These are phyloP conservation scores for Dinomys branickii DNA, from an alignment of 2,113 vertebrate species.

Conservation along the genomic window DNA sequence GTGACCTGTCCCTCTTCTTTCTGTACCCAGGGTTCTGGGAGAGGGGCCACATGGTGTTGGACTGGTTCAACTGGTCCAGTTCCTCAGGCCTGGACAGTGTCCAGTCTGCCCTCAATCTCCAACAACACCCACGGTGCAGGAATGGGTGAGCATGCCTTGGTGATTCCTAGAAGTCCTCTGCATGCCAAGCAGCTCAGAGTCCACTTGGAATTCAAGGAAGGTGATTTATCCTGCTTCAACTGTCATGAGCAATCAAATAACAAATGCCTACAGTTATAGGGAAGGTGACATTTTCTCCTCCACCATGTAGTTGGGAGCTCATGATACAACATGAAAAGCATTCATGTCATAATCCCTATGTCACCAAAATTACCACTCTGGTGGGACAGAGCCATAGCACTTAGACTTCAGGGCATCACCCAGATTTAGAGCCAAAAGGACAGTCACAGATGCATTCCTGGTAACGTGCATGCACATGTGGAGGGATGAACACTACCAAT, in stretches of 20 bases:
- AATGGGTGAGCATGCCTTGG: rapidly evolving
- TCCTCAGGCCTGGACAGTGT: not conserved
- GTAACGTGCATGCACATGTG: rapidly evolving
- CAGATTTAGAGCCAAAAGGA: not conserved
- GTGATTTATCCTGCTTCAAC: not conserved
- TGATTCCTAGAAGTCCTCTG: not conserved
- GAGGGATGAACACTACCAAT: not conserved
- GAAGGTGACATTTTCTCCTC: not conserved
- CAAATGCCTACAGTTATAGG: not conserved
- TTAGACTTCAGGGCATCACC: rapidly evolving
- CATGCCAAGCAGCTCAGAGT: not conserved
- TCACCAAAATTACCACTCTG: not conserved
- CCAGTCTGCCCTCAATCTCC: not conserved
- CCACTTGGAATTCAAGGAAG: not conserved
- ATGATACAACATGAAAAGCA: not conserved
- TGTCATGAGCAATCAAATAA: not conserved
- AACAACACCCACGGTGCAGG: not conserved
- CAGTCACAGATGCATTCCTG: rapidly evolving
- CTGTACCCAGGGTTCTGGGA: not conserved
- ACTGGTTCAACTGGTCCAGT: too few relatives aligned
- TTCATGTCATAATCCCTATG: not conserved
- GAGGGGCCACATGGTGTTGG: rapidly evolving
- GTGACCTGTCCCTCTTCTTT: not conserved
- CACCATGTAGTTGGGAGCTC: not conserved
- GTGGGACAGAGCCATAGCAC: not conserved